Percentiles rank a stretch among this genome's conserved stretches.
Conservation (phyloP, 2,113 vertebrate species). For the Phaethornis superciliosus region DNA sequence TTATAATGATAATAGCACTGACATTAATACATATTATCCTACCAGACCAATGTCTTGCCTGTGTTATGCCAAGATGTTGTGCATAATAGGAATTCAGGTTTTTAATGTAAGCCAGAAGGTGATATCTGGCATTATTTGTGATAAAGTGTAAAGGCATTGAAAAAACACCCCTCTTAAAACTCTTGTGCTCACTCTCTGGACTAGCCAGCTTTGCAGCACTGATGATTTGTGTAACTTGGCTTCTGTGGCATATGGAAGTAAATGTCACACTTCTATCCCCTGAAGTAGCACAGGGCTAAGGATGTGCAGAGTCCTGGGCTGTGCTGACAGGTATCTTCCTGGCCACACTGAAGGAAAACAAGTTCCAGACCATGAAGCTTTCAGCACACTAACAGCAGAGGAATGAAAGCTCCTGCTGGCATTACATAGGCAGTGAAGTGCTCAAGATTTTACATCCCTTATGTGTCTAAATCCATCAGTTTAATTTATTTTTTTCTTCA, state of each 20-base stretch:
- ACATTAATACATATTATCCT: not conserved
- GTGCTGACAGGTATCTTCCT: not conserved
- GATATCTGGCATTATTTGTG: not conserved
- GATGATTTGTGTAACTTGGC: not conserved
- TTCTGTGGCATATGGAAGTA: not conserved
- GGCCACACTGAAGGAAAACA: not conserved
- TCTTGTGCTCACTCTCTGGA: not conserved
- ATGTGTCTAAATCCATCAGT: not conserved
- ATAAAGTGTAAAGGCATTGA: not conserved
- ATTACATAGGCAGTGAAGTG: not conserved
- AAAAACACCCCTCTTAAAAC: not conserved
- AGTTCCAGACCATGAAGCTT: not conserved
- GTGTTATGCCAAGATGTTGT: not conserved
- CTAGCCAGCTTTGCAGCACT: not conserved
- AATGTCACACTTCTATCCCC: not conserved
- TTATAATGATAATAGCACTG: not conserved
- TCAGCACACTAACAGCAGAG: not conserved
- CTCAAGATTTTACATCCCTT: not conserved
- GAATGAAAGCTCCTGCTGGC: not conserved
- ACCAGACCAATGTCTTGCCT: not conserved
- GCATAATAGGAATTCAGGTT: not conserved
- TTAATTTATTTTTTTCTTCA: not conserved
- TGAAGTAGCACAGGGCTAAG: not conserved
- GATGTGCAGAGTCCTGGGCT: not conserved
- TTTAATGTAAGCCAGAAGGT: not conserved